Percentiles rank a stretch among this genome's conserved stretches.
These are phyloP conservation scores for Stomorhina lunata DNA, from an alignment of 2,888 invertebrate genomes.

Conservation along the genomic window DNA sequence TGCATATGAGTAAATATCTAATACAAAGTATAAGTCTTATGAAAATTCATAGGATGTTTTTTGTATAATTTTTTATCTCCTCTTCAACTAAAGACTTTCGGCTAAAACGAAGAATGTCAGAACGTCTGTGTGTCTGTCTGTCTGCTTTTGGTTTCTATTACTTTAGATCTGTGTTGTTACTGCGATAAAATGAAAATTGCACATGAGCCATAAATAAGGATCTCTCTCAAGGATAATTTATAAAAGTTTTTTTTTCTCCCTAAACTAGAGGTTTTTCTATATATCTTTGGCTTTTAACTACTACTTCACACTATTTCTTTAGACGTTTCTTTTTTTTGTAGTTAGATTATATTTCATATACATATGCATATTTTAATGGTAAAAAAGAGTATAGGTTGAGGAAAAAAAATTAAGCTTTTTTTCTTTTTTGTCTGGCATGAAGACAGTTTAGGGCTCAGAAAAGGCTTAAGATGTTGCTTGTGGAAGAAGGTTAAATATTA, in stretches of 20 bases:
- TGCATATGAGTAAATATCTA: constrained; percentile 43
- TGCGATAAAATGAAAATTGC: constrained; percentile 80
- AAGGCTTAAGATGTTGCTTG: constrained; percentile 31
- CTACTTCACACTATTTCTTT: constrained; percentile 38
- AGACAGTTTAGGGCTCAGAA: constrained; percentile 29
- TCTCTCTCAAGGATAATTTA: constrained; percentile 80
- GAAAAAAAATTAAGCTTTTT: constrained; percentile 21
- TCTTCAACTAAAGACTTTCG: constrained; percentile 12
- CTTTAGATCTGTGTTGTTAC: constrained; percentile 70
- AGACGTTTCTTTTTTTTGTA: background rate
- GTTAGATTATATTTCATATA: constrained; percentile 8
- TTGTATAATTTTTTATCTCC: constrained; percentile 5
- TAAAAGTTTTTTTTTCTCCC: constrained; percentile 74
- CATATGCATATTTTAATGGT: constrained; percentile 41
- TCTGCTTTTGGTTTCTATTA: constrained; percentile 44
- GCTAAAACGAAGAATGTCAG: too few relatives aligned
- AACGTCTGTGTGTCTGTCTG: background rate
- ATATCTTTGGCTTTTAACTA: constrained; percentile 1
- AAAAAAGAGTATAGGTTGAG: background rate
- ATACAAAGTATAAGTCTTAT: constrained; percentile 39
- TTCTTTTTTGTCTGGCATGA: constrained; percentile 35
- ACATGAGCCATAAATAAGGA: constrained; percentile 80
- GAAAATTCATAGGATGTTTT: constrained; percentile 32
- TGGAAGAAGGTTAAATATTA: background rate
- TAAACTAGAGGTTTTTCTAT: background rate